Percentiles rank a stretch among this genome's conserved stretches.
Evolutionary conservation across 2,888 invertebrate species (phyloP).

Genomic region (Atherix ibis): DNA sequence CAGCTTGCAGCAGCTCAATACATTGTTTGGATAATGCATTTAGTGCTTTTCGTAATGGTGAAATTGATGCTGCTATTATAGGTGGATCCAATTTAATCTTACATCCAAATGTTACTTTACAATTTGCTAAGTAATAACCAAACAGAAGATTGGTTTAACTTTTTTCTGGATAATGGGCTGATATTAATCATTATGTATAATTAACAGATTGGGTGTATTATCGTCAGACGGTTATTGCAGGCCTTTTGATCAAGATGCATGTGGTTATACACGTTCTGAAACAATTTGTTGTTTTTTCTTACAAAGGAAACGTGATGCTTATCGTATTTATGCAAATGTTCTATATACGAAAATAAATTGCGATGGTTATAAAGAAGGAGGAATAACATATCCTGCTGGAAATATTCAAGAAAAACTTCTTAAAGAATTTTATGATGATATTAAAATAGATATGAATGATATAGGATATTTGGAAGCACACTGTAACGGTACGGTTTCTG

Average conservation of each 20-base stretch:
- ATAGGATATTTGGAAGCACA: constrained; percentile 70
- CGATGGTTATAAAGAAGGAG: constrained; percentile 58
- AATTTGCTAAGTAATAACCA: constrained; percentile 86
- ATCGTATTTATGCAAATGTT: constrained; percentile 49
- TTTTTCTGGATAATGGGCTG: too few relatives aligned
- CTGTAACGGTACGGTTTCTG: constrained; percentile 64
- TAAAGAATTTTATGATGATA: constrained; percentile 49
- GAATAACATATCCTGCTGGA: constrained; percentile 51
- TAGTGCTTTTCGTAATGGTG: constrained; percentile 56
- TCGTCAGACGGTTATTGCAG: constrained; percentile 77
- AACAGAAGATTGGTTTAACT: too few relatives aligned
- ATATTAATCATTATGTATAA: too few relatives aligned
- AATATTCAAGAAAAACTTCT: constrained; percentile 44
- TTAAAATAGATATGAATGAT: constrained; percentile 48
- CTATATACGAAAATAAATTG: constrained; percentile 67
- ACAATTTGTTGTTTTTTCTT: constrained; percentile 52
- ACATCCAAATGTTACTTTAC: constrained; percentile 74
- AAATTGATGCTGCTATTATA: constrained; percentile 78
- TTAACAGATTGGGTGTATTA: constrained; percentile 55
- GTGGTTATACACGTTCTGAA: constrained; percentile 75
- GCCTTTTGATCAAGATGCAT: constrained; percentile 71
- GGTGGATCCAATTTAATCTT: constrained; percentile 74
- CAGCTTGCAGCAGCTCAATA: constrained; percentile 86
- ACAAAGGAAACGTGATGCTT: constrained; percentile 52
- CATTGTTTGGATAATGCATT: constrained; percentile 74